These are phyloP conservation scores for Mormyrus proboscirostris DNA, from an alignment of 2,797 vertebrate species.

Conservation along the genomic window DNA sequence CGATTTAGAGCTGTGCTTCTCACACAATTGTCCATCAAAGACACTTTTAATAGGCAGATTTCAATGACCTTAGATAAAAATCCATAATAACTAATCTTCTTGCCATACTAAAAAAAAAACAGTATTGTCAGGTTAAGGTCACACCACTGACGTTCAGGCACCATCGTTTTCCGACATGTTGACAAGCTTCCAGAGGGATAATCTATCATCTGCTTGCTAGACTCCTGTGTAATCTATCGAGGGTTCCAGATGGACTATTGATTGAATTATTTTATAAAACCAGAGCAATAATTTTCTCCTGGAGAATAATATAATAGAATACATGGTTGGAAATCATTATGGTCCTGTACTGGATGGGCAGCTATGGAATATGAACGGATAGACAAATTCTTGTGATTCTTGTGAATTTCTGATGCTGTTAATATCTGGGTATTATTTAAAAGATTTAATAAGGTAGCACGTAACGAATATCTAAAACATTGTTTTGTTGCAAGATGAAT, in stretches of 20 bases:
- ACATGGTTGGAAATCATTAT: background rate
- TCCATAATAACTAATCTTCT: background rate
- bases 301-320: background rate
- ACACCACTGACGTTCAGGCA: background rate
- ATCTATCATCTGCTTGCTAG: background rate
- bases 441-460: background rate
- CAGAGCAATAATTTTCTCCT: slow-evolving; percentile 4
- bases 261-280: background rate
- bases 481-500: background rate
- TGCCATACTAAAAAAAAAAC: background rate
- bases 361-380: background rate
- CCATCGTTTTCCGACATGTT: background rate
- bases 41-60: background rate
- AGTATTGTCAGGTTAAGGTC: slow-evolving; percentile 1
- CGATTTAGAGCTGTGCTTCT: background rate
- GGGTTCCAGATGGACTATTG: background rate
- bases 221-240: background rate
- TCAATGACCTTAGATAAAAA: background rate
- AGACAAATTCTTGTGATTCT: background rate
- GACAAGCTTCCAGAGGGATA: background rate
- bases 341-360: background rate
- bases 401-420: background rate
- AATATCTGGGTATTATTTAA: background rate
- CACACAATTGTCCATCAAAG: background rate
- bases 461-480: background rate